These are phyloP conservation scores for Ephialtes manifestator DNA, from an alignment of 2,888 invertebrate genomes.

Conservation along the genomic window DNA sequence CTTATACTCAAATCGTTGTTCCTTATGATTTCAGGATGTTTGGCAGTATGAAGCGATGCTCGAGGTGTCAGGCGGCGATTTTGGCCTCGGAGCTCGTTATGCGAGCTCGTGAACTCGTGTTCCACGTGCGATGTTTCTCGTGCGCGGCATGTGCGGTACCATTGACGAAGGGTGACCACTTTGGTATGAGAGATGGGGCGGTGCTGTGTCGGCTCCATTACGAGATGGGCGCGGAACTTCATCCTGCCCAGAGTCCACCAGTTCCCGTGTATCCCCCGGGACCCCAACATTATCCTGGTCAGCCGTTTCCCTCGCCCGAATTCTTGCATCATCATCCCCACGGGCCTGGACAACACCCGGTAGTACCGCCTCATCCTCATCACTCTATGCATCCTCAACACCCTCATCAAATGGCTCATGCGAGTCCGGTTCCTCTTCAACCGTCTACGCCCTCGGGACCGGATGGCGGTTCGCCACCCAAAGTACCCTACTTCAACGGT, in stretches of 20 bases:
- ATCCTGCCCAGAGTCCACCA: slow-evolving; percentile 84
- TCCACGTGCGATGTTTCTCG: slow-evolving; percentile 98
- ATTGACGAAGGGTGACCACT: slow-evolving; percentile 97
- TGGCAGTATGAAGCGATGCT: slow-evolving; percentile 93
- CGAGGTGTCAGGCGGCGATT: slow-evolving; percentile 95
- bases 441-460: slow-evolving; percentile 88
- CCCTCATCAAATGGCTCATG: slow-evolving; percentile 84
- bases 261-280: slow-evolving; percentile 84
- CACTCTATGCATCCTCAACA: slow-evolving; percentile 85
- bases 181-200: slow-evolving; percentile 95
- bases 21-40: slow-evolving; percentile 90
- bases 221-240: slow-evolving; percentile 87
- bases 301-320: slow-evolving; percentile 87
- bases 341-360: slow-evolving; percentile 82
- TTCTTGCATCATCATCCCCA: slow-evolving; percentile 86
- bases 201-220: slow-evolving; percentile 94
- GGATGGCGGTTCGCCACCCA: slow-evolving; percentile 82
- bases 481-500: slow-evolving; percentile 88
- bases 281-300: slow-evolving; percentile 86
- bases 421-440: slow-evolving; percentile 86
- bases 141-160: slow-evolving; percentile 95
- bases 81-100: slow-evolving; percentile 97
- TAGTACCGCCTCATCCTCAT: slow-evolving; percentile 78
- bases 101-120: slow-evolving; percentile 96
- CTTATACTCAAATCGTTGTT: neutral